A percentile compares a stretch with the other conserved stretches of the same genome.
These are phyloP conservation scores for Drosophila flavopinicola DNA, from an alignment of 2,888 invertebrate species.

Conservation along the genomic window DNA sequence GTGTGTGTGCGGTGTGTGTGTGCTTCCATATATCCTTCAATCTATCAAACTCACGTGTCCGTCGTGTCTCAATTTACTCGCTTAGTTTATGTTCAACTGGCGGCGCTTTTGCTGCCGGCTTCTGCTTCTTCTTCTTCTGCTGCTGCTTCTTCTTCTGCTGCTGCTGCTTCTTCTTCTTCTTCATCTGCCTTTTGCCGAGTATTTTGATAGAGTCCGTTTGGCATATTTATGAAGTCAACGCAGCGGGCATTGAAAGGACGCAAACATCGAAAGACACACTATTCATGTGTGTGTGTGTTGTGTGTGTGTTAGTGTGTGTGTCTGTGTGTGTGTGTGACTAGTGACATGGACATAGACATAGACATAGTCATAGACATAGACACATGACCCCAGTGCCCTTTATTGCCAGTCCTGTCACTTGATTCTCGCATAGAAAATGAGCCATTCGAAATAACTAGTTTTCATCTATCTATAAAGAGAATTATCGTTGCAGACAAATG, in stretches of 20 bases:
- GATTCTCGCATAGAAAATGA: conserved; percentile 35
- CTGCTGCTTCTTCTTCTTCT: too few relatives aligned
- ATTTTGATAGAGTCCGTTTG: conserved; percentile 68
- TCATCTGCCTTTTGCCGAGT: conserved; percentile 42
- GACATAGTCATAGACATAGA: neutral
- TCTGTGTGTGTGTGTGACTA: neutral
- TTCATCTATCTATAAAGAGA: neutral
- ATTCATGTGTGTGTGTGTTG: neutral
- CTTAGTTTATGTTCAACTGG: conserved; percentile 70
- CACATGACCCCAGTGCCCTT: conserved; percentile 11
- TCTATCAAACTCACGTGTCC: conserved; percentile 78
- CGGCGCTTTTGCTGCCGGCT: conserved; percentile 34
- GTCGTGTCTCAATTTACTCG: conserved; percentile 78
- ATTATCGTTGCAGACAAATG: neutral
- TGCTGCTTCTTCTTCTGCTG: too few relatives aligned
- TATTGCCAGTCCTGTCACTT: conserved; percentile 12
- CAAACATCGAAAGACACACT: conserved; percentile 2
- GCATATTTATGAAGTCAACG: conserved; percentile 72
- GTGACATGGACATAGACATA: neutral
- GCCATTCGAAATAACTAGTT: conserved; percentile 18
- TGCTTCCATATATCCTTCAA: conserved; percentile 65
- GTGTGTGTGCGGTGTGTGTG: conserved; percentile 12
- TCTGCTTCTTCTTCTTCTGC: too few relatives aligned
- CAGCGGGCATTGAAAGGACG: conserved; percentile 57
- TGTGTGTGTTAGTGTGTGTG: neutral